phyloP scores from a whole-genome alignment of 2,797 vertebrate species.

The Megaceryle alcyon region DNA sequence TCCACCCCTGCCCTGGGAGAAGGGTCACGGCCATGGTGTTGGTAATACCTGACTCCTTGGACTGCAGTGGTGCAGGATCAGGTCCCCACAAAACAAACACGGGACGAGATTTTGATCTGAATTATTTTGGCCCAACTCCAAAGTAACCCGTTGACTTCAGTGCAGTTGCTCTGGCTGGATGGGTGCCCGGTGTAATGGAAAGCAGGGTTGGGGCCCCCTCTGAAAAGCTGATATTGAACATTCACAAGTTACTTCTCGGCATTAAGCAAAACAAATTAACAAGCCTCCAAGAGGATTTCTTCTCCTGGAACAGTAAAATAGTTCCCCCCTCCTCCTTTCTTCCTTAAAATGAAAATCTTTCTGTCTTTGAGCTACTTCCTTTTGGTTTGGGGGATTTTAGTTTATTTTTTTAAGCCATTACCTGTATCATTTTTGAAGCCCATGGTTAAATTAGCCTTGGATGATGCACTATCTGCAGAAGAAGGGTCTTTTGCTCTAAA shows the following conservation, averaged over 20 bases:
- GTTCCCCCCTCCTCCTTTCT: background rate
- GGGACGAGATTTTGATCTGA: background rate
- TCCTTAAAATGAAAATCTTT: background rate
- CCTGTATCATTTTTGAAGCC: conserved; percentile 39
- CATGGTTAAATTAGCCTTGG: conserved; percentile 54
- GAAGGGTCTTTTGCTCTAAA: background rate
- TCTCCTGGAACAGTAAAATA: background rate
- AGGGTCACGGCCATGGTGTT: rapidly evolving
- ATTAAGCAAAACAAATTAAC: conserved; percentile 12
- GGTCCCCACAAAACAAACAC: background rate
- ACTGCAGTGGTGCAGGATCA: background rate
- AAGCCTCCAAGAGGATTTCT: background rate
- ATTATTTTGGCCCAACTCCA: background rate
- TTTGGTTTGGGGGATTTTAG: background rate
- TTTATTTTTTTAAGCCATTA: background rate
- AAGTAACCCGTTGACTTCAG: background rate
- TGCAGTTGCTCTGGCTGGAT: background rate
- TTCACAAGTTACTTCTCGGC: background rate
- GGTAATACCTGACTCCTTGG: background rate
- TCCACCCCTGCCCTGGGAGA: background rate
- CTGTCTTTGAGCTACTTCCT: background rate
- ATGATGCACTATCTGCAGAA: conserved; percentile 31
- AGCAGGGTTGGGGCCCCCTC: background rate
- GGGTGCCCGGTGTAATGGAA: background rate
- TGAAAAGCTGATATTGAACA: background rate